Evolutionary conservation across 1,140 invertebrate genomes (phyloP).

Genomic region (Drosophila parvula): DNA sequence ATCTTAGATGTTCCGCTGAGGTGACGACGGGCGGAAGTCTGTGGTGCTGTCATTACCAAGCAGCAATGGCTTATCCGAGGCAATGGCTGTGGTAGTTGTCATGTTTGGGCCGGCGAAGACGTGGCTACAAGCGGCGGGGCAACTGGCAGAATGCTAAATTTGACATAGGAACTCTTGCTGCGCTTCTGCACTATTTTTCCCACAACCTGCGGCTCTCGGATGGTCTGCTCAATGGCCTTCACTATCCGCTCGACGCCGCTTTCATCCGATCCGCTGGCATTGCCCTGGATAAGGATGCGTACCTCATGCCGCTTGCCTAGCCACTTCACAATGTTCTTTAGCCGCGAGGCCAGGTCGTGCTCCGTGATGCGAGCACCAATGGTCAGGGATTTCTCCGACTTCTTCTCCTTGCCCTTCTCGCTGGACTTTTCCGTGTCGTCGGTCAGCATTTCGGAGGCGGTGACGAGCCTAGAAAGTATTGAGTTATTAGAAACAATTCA

Average conservation of each 20-base stretch:
- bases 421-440: constrained; percentile 45
- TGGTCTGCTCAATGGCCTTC: constrained; percentile 84
- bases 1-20: constrained; percentile 1
- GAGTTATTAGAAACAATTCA: not conserved
- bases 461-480: constrained; percentile 52
- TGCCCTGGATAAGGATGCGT: constrained; percentile 85
- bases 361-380: constrained; percentile 87
- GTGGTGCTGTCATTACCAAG: not conserved
- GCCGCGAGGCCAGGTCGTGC: constrained; percentile 87
- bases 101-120: constrained; percentile 19
- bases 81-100: constrained; percentile 57
- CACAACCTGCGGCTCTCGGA: constrained; percentile 85
- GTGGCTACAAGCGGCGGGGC: not conserved
- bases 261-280: constrained; percentile 79
- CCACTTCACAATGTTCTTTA: constrained; percentile 87
- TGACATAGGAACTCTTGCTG: constrained; percentile 85
- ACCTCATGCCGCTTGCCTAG: constrained; percentile 87
- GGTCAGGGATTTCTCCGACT: constrained; percentile 86
- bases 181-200: constrained; percentile 86
- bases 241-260: constrained; percentile 84
- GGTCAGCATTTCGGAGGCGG: constrained; percentile 65
- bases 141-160: constrained; percentile 86
- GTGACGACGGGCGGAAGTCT: not conserved
- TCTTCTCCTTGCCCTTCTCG: constrained; percentile 52
- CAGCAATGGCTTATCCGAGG: constrained; percentile 20